Evolutionary conservation across 2,888 invertebrate species (phyloP), one percentile per base, ranked within the genome.

Genomic region (Agonopterix heracliana): DNA sequence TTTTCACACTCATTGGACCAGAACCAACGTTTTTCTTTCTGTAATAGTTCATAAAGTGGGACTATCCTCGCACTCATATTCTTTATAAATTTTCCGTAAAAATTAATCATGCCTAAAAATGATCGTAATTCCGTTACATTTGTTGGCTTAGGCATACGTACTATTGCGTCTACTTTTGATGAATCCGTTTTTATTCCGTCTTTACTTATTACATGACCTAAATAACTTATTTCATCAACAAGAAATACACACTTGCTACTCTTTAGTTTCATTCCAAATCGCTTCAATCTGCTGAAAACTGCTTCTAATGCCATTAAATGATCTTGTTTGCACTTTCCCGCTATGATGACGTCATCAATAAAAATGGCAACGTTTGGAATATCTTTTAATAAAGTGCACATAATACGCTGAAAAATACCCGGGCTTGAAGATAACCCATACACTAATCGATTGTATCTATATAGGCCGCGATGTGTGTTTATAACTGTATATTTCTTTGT

Each of bases 381-480:
- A 35, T 35, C 9, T 46, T 53, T 46, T 55, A 57, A 7, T n/a
- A n/a, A n/a, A n/a, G n/a, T n/a, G n/a, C n/a, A n/a, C n/a, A n/a
- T n/a, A n/a, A n/a, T n/a, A n/a, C n/a, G n/a, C n/a, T n/a, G n/a
- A n/a, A n/a, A n/a, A n/a, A n/a, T n/a, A n/a, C n/a, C n/a, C n/a
- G n/a, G n/a, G n/a, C n/a, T n/a, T n/a, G n/a, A n/a, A 51, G n/a
- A n/a, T n/a, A n/a, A n/a, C n/a, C n/a, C n/a, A n/a, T n/a, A n/a
- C n/a, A n/a, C n/a, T n/a, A n/a, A n/a, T 9, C 51, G 17, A 26
- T 48, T 50, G 10, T 50, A 47, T 35, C 40, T 35, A 34, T 38
- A 49, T 2, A 49, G 9, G 3, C 49, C 49, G 8, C 26, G 36
- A 41, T 49, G 49, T 0, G 48, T 48, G 17, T 49, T 49, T 12